Base-by-base conservation (phyloP, 2,113 vertebrate genomes). In the Psephotus haematonotus region DNA sequence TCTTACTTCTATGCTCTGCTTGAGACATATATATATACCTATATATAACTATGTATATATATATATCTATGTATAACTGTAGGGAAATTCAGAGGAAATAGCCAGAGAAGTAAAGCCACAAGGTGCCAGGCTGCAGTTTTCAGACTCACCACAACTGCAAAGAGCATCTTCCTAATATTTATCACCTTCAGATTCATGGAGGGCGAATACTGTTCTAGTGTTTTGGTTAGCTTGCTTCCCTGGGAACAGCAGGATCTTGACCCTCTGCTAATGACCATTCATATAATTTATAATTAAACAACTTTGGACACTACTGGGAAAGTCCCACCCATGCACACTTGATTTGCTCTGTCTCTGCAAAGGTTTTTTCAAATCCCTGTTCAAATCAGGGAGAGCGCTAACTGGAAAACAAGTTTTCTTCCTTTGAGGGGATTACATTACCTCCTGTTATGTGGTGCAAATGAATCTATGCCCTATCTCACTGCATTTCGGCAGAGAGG, bases 171-270 rank as follows among this genome's bases (percentile, higher is more conserved):
- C 69, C 16, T 64, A 59, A 85, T 55, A 43, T 86, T 53, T 46
- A 17, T 23, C 13, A 43, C 35, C 19, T 91, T 57, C 46, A 50
- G 27, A 65, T 60, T 69, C 35, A 35, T 19, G n/a, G 55, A 47
- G 31, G 11, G 39, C 75, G n/a, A 78, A 57, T 19, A n/a, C 35
- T 0, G 0, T 9, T 11, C 3, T 2, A 28, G 31, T 1, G 2
- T 63, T 89, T 79, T 79, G 60, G 22, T 31, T 41, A 67, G 31
- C 24, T 82, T 5, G 0, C 25, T 91, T 82, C 31, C 24, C 47
- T 37, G 15, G 22, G 28, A 44, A 55, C 13, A 64, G 14, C 8
- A 68, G 37, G 28, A 64, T 44, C 69, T 43, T 87, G 33, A 9
- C 13, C 29, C 8, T 59, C 19, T 4, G 0, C 37, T 67, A 22